Percentiles rank a stretch among this genome's conserved stretches.
Evolutionary conservation across 53 echinoderm and acorn worm species (phyloP).

Genomic region (Holothuria leucospilota): DNA sequence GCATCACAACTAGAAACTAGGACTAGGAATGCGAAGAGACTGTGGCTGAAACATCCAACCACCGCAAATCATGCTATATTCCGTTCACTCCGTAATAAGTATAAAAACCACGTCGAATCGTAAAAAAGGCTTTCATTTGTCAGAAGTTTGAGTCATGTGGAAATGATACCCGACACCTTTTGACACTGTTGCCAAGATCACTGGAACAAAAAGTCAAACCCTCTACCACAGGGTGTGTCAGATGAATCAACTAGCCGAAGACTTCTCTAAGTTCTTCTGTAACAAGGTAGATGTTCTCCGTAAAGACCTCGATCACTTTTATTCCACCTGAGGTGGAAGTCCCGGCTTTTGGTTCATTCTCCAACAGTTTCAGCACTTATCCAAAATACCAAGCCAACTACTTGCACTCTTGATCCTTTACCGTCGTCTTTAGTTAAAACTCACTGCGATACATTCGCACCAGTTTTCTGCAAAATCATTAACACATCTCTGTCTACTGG

Average conservation of each 20-base stretch:
- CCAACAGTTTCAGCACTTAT: background rate
- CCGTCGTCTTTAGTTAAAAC: no score
- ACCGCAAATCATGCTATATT: background rate
- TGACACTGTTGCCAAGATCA: conserved; percentile 36
- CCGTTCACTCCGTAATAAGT: background rate
- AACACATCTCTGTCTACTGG: no score
- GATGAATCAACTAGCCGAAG: conserved; percentile 17
- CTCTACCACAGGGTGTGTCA: conserved; percentile 12
- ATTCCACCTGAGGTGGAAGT: conserved; percentile 26
- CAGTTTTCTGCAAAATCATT: no score
- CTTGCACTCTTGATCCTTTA: no score
- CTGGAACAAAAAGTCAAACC: conserved; percentile 3
- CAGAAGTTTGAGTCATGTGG: conserved; percentile 28
- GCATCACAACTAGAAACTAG: conserved; percentile 17
- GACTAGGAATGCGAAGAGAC: conserved; percentile 25
- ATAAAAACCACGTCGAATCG: no score
- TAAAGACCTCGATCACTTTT: conserved; percentile 2
- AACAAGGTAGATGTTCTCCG: conserved; percentile 27
- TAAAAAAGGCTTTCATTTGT: background rate
- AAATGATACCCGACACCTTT: conserved; percentile 18
- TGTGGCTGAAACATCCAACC: conserved; percentile 39
- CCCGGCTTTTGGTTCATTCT: no score
- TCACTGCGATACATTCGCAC: no score
- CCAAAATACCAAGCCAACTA: conserved; percentile 37
- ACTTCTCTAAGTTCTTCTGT: conserved; percentile 21